A percentile compares a stretch with the other conserved stretches of the same genome.
phyloP scores from a whole-genome alignment of 2,797 vertebrate genomes.

The Eulemur mongoz region DNA sequence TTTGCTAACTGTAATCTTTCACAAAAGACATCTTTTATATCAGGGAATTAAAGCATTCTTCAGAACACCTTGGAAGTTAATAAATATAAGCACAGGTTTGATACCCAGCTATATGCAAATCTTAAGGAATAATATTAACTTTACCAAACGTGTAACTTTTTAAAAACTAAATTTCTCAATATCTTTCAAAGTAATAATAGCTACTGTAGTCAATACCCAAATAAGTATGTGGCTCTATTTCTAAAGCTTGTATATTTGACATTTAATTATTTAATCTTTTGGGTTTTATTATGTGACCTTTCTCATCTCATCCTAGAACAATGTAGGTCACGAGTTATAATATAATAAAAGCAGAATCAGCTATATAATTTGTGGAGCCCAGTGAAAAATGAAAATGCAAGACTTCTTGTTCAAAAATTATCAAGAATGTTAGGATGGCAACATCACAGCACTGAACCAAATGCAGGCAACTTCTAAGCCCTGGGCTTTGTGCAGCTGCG shows the following conservation, averaged over 20 bases:
- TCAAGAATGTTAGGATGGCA: background rate
- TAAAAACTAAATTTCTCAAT: background rate
- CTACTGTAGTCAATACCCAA: background rate
- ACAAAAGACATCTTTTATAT: background rate
- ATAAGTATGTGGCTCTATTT: background rate
- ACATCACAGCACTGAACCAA: background rate
- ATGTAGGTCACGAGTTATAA: background rate
- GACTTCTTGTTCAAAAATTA: background rate
- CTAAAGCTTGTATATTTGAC: background rate
- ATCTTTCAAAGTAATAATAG: background rate
- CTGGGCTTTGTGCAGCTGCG: background rate
- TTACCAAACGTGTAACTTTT: background rate
- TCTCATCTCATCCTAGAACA: background rate
- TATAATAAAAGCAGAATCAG: background rate
- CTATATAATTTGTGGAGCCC: background rate
- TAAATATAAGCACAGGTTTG: background rate
- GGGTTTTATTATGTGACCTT: background rate
- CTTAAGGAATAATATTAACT: background rate
- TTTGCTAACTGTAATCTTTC: background rate
- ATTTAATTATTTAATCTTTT: background rate
- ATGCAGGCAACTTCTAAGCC: background rate
- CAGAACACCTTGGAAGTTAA: background rate
- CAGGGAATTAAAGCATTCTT: background rate
- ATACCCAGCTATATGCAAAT: background rate
- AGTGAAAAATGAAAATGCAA: background rate